These are phyloP conservation scores for Chouioia cunea DNA, from an alignment of 2,888 invertebrate species.

Conservation along the genomic window DNA sequence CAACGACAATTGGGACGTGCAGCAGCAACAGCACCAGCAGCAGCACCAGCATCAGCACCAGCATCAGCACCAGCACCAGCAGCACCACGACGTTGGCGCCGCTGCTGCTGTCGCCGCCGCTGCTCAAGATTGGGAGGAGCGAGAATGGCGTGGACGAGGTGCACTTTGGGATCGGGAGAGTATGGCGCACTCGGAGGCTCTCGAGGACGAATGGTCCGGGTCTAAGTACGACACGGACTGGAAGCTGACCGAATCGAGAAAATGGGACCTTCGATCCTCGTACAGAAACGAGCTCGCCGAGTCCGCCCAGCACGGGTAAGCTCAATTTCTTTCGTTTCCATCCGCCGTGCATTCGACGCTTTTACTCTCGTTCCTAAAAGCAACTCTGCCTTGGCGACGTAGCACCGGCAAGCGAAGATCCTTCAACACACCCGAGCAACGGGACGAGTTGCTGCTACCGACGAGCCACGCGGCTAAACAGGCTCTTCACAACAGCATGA, in stretches of 20 bases:
- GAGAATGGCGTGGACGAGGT: conserved; percentile 63
- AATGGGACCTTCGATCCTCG: conserved; percentile 65
- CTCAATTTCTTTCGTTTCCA: not conserved
- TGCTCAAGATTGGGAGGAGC: conserved; percentile 63
- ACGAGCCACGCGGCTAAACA: conserved; percentile 61
- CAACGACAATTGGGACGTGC: conserved; percentile 65
- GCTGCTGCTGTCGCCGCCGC: too few species aligned
- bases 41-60: too few species aligned
- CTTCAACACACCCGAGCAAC: conserved; percentile 60
- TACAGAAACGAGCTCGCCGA: conserved; percentile 65
- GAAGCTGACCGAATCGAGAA: conserved; percentile 63
- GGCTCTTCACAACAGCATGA: conserved; percentile 65
- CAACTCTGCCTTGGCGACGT: conserved; percentile 8
- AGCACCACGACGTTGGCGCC: conserved; percentile 53
- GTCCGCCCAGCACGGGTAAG: conserved; percentile 53
- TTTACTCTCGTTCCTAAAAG: not conserved
- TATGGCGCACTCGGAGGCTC: conserved; percentile 63
- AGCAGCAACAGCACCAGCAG: conserved; percentile 60
- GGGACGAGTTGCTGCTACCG: conserved; percentile 56
- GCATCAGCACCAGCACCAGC: too few species aligned
- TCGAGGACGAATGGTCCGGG: conserved; percentile 64
- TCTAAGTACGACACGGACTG: conserved; percentile 64
- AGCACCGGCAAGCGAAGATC: conserved; percentile 59
- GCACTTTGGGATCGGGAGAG: conserved; percentile 66
- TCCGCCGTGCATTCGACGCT: not conserved